Evolutionary conservation across 2,888 invertebrate genomes (phyloP).

Genomic region (Balanococcus diminutus): DNA sequence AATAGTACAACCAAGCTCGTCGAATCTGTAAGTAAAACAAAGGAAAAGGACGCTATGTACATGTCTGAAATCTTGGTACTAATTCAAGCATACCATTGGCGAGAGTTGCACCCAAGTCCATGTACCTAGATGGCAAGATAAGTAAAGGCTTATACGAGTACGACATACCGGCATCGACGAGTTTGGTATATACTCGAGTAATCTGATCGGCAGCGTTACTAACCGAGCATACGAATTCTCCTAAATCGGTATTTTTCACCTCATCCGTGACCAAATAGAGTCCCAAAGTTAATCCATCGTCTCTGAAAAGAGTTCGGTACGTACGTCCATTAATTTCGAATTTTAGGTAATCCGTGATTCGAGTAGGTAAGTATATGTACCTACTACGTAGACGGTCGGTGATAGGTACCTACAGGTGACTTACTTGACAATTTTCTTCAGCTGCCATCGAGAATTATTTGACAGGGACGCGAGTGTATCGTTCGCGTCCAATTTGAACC

Average conservation of each 20-base stretch:
- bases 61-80: background rate
- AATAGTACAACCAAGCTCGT: background rate
- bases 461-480: constrained; percentile 61
- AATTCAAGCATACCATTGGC: no score
- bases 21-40: background rate
- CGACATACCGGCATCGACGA: background rate
- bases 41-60: background rate
- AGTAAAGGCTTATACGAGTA: no score
- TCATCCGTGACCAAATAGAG: constrained; percentile 71
- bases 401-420: constrained; percentile 44
- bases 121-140: background rate
- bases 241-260: constrained; percentile 71
- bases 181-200: background rate
- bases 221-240: constrained; percentile 73
- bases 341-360: no score
- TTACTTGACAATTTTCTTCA: constrained; percentile 64
- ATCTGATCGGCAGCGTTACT: constrained; percentile 66
- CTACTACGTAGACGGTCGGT: no score
- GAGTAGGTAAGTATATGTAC: no score
- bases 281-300: constrained; percentile 74
- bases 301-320: constrained; percentile 63
- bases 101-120: background rate
- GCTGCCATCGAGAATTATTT: constrained; percentile 59
- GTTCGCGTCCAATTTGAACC: constrained; percentile 71
- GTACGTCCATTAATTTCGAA: background rate